Percentiles rank a stretch among this genome's conserved stretches.
Evolutionary conservation across 2,113 vertebrate species (phyloP).

Genomic region (Poeciliopsis occidentalis): DNA sequence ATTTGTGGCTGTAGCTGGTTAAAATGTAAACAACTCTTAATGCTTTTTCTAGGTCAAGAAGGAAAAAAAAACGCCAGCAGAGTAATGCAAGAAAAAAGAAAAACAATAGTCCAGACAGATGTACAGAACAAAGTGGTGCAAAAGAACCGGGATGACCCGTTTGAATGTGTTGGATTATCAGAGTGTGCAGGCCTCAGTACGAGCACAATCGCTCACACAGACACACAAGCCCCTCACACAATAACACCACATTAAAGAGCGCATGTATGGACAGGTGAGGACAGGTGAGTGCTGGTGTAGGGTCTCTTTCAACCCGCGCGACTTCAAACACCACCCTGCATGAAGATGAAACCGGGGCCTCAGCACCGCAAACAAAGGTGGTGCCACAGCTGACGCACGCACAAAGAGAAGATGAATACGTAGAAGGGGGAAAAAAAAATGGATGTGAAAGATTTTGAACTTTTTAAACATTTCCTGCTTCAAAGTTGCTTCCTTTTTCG

Average conservation of each 20-base stretch:
- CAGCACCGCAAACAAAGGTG: slow-evolving; percentile 74
- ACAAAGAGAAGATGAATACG: slow-evolving; percentile 10
- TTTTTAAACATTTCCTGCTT: neutral
- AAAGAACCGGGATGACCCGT: slow-evolving; percentile 27
- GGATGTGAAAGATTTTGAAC: neutral
- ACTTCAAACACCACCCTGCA: slow-evolving; percentile 76
- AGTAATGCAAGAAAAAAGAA: neutral
- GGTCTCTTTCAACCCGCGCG: slow-evolving; percentile 73
- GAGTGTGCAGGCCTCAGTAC: slow-evolving; percentile 25
- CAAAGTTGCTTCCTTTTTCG: neutral
- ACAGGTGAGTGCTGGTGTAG: slow-evolving; percentile 70
- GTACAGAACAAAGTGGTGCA: slow-evolving; percentile 14
- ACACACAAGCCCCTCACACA: slow-evolving; percentile 38
- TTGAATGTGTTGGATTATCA: slow-evolving; percentile 35
- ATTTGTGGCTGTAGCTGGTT: neutral
- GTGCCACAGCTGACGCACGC: slow-evolving; percentile 33
- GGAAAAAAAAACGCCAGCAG: neutral
- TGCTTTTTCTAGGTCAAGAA: neutral
- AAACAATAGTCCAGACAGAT: slow-evolving; percentile 3
- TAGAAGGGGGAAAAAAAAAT: neutral
- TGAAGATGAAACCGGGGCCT: slow-evolving; percentile 70
- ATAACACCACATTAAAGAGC: slow-evolving; percentile 76
- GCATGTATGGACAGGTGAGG: slow-evolving; percentile 72
- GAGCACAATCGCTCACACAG: slow-evolving; percentile 18
- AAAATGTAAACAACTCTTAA: neutral